Evolutionary conservation across 2,113 vertebrate genomes (phyloP), one percentile per base, ranked within the genome.

Genomic region (Dromaius novaehollandiae): DNA sequence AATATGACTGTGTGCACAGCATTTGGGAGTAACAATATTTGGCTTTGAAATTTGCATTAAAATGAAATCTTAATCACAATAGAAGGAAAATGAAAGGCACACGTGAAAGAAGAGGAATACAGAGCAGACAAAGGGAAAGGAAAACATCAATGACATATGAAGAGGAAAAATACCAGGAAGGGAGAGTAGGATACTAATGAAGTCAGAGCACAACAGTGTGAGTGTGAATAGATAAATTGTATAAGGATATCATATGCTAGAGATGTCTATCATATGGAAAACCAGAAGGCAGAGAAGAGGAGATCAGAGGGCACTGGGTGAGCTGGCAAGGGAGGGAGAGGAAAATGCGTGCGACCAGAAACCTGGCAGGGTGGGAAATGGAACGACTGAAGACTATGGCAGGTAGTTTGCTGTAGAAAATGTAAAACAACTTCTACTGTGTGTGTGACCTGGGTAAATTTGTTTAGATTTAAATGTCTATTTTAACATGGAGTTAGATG

Each of bases 11-110:
- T 65, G 40, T 53, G 51, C 69, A 66, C 58, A 42, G 53, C 76
- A 92, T 74, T 51, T 64, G 90, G 68, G 74, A 91, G 79, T 94
- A 87, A 46, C 44, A 84, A 77, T 82, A 60, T 86, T 73, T 86
- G 91, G 48, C 36, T 68, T 86, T 82, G 56, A 69, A 91, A 93
- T 96, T 93, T 95, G 78, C 70, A 96, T 96, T 91, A 74, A 92
- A 97, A 96, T 93, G 44, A 92, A 96, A 58, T 61, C 63, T 93
- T 96, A 78, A 95, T 95, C 53, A 58, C 56, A 81, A n/a, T 55
- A 90, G 80, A 93, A 90, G 24, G 30, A 73, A 93, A 94, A 93
- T 64, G 14, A 95, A 88, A 96, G 9, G 75, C 78, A 69, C 7
- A 1, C 76, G 65, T 6, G 11, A 70, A 19, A 32, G 8, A 69